A percentile compares a stretch with the other conserved stretches of the same genome.
Conservation (phyloP, 2,113 vertebrate species). For the Clarias magur region DNA sequence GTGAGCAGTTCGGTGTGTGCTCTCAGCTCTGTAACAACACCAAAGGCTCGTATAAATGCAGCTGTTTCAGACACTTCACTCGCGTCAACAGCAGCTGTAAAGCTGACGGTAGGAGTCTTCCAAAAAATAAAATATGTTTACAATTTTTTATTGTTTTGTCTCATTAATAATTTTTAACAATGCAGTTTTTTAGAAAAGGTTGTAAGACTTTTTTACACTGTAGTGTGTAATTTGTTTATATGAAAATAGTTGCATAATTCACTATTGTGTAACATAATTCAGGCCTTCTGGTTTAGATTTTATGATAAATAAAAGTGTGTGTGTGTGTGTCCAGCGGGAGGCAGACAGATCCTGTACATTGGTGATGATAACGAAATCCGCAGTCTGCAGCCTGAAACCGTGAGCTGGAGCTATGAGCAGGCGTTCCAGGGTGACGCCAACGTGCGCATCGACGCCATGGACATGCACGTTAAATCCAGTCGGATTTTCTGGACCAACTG, state of each 20-base stretch:
- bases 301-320: background rate
- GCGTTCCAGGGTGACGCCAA: conserved; percentile 91
- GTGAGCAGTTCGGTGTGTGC: conserved; percentile 84
- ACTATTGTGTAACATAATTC: background rate
- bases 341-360: conserved; percentile 85
- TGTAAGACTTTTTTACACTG: background rate
- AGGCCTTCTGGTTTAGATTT: background rate
- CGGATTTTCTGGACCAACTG: conserved; percentile 98
- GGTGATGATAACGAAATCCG: conserved; percentile 97
- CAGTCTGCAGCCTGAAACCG: conserved; percentile 88
- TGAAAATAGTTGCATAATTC: background rate
- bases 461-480: conserved; percentile 89
- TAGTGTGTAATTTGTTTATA: background rate
- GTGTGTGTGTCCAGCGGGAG: background rate
- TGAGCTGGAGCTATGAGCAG: conserved; percentile 89
- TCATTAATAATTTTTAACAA: background rate
- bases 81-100: conserved; percentile 91
- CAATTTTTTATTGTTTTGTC: background rate
- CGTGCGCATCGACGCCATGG: conserved; percentile 96
- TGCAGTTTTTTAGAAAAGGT: background rate
- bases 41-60: conserved; percentile 90
- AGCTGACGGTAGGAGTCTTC: conserved; percentile 77
- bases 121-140: background rate
- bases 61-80: conserved; percentile 89
- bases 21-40: conserved; percentile 98